These are phyloP conservation scores for Pangasius macronema DNA, from an alignment of 2,797 vertebrate species.

Conservation along the genomic window DNA sequence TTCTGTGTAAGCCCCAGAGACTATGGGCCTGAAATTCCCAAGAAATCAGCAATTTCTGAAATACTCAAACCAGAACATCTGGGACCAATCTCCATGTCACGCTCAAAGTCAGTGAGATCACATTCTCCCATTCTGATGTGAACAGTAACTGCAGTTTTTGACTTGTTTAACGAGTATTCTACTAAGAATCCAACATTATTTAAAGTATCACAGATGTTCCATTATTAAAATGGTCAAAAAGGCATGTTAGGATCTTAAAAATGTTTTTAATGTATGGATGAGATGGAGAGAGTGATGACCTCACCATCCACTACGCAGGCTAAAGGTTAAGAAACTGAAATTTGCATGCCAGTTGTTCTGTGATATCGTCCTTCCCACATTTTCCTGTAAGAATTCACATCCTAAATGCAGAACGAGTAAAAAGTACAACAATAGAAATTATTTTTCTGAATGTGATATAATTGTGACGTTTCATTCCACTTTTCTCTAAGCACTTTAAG, in stretches of 20 bases:
- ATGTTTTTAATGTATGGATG: neutral
- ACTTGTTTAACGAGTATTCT: neutral
- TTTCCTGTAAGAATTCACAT: neutral
- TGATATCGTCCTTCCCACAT: conserved; percentile 38
- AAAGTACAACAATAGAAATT: neutral
- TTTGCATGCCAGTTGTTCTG: conserved; percentile 31
- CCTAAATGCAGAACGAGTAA: neutral
- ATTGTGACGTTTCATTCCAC: neutral
- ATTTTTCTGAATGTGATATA: neutral
- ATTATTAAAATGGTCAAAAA: neutral
- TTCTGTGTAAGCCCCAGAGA: neutral
- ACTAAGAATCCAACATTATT: too few species aligned
- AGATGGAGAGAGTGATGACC: conserved; percentile 9
- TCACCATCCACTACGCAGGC: neutral
- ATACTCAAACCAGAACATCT: neutral
- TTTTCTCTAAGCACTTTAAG: neutral
- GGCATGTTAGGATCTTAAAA: neutral
- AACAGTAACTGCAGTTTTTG: neutral
- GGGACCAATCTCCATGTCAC: neutral
- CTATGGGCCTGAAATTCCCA: neutral
- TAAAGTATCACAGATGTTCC: neutral
- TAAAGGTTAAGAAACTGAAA: neutral
- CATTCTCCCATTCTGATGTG: neutral
- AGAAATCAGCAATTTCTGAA: neutral
- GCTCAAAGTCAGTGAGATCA: neutral